Percentiles rank a stretch among this genome's conserved stretches.
phyloP scores from a whole-genome alignment of 2,797 vertebrate species.

The Cirrhinus mrigala region DNA sequence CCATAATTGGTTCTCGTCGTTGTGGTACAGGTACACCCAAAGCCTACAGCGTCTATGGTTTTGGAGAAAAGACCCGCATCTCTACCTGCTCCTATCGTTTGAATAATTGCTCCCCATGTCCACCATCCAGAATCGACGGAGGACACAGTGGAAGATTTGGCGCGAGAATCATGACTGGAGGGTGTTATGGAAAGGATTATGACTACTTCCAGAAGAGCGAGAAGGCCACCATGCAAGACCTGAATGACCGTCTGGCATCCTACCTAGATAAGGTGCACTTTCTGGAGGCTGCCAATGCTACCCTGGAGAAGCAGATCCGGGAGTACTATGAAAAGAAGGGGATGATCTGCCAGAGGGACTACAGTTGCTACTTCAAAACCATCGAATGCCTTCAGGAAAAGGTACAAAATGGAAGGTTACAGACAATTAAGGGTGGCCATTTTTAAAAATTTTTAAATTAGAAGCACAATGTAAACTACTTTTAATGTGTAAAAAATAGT shows the following conservation, averaged over 20 bases:
- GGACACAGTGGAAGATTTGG: slow-evolving; percentile 3
- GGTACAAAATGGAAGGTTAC: slow-evolving; percentile 91
- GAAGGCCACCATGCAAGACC: slow-evolving; percentile 95
- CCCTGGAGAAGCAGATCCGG: slow-evolving; percentile 83
- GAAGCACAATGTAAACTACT: no score
- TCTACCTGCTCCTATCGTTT: slow-evolving; percentile 60
- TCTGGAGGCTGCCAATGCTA: slow-evolving; percentile 85
- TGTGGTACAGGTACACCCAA: slow-evolving; percentile 2
- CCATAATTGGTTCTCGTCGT: not conserved
- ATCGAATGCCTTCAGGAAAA: slow-evolving; percentile 90
- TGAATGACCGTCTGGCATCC: slow-evolving; percentile 91
- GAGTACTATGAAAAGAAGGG: slow-evolving; percentile 85
- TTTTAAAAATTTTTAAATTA: no score
- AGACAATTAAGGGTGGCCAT: slow-evolving; percentile 69
- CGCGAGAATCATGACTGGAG: slow-evolving; percentile 33
- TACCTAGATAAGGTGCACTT: slow-evolving; percentile 91
- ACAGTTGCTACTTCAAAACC: slow-evolving; percentile 84
- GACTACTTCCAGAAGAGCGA: slow-evolving; percentile 75
- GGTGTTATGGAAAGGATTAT: slow-evolving; percentile 73
- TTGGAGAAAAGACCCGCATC: slow-evolving; percentile 65
- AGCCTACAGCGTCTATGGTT: slow-evolving; percentile 72
- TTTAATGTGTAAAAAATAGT: no score
- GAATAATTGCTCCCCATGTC: not conserved
- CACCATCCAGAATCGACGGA: slow-evolving; percentile 26
- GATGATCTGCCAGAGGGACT: slow-evolving; percentile 81